These are phyloP conservation scores for Synanthedon formicaeformis DNA, from an alignment of 2,888 invertebrate species.

Conservation along the genomic window DNA sequence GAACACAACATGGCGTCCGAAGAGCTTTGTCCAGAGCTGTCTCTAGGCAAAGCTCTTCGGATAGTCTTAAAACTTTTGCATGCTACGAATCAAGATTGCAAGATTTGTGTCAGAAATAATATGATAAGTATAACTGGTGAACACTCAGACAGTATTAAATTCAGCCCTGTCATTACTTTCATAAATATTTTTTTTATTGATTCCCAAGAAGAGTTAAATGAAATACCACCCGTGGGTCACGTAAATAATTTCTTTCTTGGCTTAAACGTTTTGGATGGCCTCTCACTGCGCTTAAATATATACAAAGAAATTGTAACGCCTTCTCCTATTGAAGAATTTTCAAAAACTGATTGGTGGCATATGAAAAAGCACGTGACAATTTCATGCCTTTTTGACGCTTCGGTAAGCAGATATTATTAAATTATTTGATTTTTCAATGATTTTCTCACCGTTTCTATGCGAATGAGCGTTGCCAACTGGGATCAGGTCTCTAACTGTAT, in stretches of 20 bases:
- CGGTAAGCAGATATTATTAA: neutral
- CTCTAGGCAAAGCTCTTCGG: too few relatives aligned
- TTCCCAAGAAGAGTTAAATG: neutral
- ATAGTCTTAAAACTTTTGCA: too few relatives aligned
- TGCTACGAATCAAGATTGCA: too few relatives aligned
- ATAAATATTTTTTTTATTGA: too few relatives aligned
- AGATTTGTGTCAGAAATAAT: too few relatives aligned
- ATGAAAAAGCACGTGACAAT: constrained; percentile 3
- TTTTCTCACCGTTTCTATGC: neutral
- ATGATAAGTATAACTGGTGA: too few relatives aligned
- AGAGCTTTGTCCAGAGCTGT: too few relatives aligned
- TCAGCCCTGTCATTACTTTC: too few relatives aligned
- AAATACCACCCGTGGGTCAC: neutral
- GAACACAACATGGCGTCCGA: too few relatives aligned
- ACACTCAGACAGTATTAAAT: too few relatives aligned
- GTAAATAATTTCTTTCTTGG: neutral
- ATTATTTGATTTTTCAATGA: neutral
- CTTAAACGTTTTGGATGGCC: neutral
- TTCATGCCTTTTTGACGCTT: constrained; percentile 1
- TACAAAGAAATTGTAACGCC: neutral
- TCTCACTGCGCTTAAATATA: neutral
- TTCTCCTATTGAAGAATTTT: neutral
- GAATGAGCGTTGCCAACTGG: too few relatives aligned
- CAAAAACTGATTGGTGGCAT: neutral
- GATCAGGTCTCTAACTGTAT: too few relatives aligned